Conservation (phyloP, 2,797 vertebrate species). For the Artibeus jamaicensis region DNA sequence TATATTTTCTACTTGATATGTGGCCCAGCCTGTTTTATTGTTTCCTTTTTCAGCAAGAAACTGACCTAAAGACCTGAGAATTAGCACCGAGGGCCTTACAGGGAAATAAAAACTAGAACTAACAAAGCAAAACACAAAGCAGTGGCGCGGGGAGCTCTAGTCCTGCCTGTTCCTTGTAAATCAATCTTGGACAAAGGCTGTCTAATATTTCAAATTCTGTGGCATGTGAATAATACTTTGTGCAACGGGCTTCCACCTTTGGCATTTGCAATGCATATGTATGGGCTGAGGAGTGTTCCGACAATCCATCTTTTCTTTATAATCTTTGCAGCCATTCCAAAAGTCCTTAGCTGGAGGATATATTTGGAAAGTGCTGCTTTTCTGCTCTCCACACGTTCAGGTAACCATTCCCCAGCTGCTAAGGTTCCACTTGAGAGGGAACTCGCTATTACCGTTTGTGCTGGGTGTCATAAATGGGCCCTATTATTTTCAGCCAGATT, state of each 20-base stretch:
- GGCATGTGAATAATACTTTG: not conserved
- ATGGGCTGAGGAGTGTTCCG: not conserved
- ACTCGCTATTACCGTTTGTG: constrained; percentile 39
- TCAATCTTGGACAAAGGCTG: constrained; percentile 56
- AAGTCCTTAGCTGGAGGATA: constrained; percentile 60
- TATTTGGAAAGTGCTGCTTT: constrained; percentile 68
- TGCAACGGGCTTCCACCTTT: not conserved
- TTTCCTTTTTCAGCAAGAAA: not conserved
- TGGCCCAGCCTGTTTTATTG: not conserved
- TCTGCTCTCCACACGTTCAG: constrained; percentile 61
- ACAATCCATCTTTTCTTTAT: constrained; percentile 55
- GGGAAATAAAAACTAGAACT: not conserved
- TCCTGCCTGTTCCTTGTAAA: constrained; percentile 21
- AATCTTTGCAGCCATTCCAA: constrained; percentile 52
- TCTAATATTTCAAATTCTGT: not conserved
- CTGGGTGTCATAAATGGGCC: not conserved
- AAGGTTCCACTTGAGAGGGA: constrained; percentile 41
- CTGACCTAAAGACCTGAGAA: not conserved
- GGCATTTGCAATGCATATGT: constrained; percentile 1
- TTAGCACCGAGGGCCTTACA: not conserved
- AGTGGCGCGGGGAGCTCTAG: not conserved
- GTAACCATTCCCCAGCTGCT: constrained; percentile 30
- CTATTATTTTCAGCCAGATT: constrained; percentile 60
- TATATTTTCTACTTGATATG: constrained; percentile 47
- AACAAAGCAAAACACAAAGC: not conserved